Conservation (phyloP, 2,797 vertebrate species). For the Gallinago stenura region DNA sequence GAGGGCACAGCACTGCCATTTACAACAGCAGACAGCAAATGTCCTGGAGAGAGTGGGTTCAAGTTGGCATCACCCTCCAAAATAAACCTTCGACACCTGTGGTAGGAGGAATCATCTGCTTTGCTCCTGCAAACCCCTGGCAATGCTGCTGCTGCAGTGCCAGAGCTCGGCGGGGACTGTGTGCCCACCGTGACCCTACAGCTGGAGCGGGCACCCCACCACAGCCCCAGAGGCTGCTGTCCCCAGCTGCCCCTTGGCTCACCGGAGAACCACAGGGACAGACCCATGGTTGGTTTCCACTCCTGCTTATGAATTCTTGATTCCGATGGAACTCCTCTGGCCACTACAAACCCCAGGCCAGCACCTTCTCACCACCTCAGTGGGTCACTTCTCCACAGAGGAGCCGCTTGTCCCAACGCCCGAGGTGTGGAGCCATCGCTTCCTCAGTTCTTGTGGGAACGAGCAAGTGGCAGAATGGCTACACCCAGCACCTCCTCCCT, state of each 20-base stretch:
- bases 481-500: not conserved
- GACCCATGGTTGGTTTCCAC: too few species aligned
- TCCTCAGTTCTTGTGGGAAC: not conserved
- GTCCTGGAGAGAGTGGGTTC: not conserved
- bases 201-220: accelerated
- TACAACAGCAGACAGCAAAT: not conserved
- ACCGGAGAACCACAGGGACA: accelerated
- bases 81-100: not conserved
- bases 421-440: accelerated
- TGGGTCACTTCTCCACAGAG: not conserved
- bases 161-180: accelerated
- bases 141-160: not conserved
- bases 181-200: accelerated
- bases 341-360: not conserved
- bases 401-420: not conserved
- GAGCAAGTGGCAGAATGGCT: accelerated
- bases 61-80: not conserved
- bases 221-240: accelerated
- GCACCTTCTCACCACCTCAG: not conserved
- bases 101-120: not conserved
- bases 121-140: not conserved
- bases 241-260: not conserved
- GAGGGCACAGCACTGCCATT: not conserved
- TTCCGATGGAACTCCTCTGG: not conserved
- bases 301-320: not conserved